phyloP scores from a whole-genome alignment of 2,888 invertebrate genomes.

The Acronicta aceris region DNA sequence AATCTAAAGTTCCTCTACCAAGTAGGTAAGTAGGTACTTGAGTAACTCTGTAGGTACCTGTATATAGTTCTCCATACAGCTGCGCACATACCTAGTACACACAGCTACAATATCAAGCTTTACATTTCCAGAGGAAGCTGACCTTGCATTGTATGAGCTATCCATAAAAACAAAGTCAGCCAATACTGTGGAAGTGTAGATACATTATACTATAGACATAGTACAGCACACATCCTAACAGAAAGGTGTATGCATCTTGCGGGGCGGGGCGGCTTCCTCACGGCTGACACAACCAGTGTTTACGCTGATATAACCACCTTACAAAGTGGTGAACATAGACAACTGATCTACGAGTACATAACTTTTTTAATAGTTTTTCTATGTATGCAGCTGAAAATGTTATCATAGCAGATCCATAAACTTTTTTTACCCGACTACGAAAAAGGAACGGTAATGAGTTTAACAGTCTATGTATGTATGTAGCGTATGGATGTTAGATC shows the following conservation, averaged over 20 bases:
- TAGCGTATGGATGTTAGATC: too few relatives aligned
- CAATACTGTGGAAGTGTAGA: too few relatives aligned
- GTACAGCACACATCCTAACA: not conserved
- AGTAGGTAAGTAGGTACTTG: not conserved
- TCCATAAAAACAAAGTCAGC: too few relatives aligned
- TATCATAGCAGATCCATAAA: too few relatives aligned
- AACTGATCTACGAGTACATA: constrained; percentile 1
- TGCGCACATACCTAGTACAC: constrained; percentile 13
- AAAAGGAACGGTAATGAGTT: too few relatives aligned
- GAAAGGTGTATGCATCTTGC: constrained; percentile 40
- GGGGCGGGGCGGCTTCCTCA: constrained; percentile 48
- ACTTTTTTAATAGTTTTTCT: not conserved
- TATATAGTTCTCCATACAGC: not conserved
- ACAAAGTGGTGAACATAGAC: constrained; percentile 4
- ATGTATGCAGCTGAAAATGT: not conserved
- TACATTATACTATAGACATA: constrained; percentile 6
- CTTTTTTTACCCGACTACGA: too few relatives aligned
- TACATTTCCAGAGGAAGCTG: too few relatives aligned
- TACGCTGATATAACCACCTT: constrained; percentile 22
- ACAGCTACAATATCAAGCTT: not conserved
- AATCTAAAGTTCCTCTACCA: constrained; percentile 2
- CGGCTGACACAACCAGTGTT: constrained; percentile 38
- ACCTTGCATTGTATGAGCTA: too few relatives aligned
- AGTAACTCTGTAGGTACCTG: too few relatives aligned
- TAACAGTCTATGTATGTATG: too few relatives aligned